phyloP scores from a whole-genome alignment of 2,888 invertebrate species.

The Lepeophtheirus nordmannii region DNA sequence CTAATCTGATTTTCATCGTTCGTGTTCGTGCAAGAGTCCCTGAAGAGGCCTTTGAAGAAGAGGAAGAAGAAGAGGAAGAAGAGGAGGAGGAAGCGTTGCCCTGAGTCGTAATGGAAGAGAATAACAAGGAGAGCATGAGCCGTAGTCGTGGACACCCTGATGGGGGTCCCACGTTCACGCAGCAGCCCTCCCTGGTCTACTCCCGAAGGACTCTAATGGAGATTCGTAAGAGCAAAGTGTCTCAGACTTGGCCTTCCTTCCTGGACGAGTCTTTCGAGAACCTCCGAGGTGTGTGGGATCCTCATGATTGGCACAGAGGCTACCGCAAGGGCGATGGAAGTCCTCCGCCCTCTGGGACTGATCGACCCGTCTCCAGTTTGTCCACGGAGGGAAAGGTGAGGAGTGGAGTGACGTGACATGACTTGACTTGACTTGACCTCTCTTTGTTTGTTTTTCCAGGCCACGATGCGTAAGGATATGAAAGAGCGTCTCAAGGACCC shows the following conservation, averaged over 20 bases:
- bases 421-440: background rate
- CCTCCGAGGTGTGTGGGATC: slow-evolving; percentile 38
- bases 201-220: background rate
- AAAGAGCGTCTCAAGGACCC: slow-evolving; percentile 47
- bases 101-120: no score
- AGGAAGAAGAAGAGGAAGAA: background rate
- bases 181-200: slow-evolving; percentile 8
- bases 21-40: no score
- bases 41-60: no score
- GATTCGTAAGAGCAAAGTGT: background rate
- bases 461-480: background rate
- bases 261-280: slow-evolving; percentile 9
- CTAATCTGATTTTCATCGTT: background rate
- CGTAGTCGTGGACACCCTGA: no score
- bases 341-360: slow-evolving; percentile 34
- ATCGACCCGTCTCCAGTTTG: background rate
- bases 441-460: no score
- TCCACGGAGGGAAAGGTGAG: background rate
- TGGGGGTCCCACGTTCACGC: background rate
- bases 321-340: slow-evolving; percentile 45
- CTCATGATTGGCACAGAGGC: slow-evolving; percentile 40
- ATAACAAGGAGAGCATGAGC: no score
- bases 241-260: slow-evolving; percentile 10
- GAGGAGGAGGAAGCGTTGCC: no score
- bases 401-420: background rate